phyloP scores from a whole-genome alignment of 2,888 invertebrate genomes.

The Papilio protenor region DNA sequence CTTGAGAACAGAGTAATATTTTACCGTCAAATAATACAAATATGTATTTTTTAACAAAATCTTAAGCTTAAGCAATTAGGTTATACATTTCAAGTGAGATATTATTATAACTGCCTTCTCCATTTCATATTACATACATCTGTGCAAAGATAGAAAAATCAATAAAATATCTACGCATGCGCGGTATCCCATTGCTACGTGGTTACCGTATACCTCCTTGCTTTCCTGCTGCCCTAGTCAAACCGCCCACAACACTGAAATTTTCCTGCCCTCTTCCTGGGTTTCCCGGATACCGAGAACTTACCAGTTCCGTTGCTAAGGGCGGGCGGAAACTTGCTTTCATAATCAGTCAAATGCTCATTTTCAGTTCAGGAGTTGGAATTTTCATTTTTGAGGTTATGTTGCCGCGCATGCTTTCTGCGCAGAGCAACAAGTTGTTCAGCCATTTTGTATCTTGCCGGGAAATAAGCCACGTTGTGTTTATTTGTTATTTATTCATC shows the following conservation, averaged over 20 bases:
- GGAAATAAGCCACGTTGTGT: neutral
- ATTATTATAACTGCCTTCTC: constrained; percentile 12
- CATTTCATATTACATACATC: constrained; percentile 7
- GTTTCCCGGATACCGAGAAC: constrained; percentile 68
- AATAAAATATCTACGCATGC: constrained; percentile 41
- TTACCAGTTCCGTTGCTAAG: constrained; percentile 71
- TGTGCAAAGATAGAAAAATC: constrained; percentile 25
- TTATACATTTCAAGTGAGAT: neutral
- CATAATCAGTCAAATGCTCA: constrained; percentile 36
- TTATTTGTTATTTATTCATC: too few species aligned
- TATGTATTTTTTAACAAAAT: neutral
- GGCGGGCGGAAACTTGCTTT: constrained; percentile 59
- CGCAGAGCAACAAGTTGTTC: constrained; percentile 55
- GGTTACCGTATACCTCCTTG: constrained; percentile 50
- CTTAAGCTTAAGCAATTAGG: too few species aligned
- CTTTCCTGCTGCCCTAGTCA: constrained; percentile 66
- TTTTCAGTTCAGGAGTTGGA: neutral
- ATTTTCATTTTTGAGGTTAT: constrained; percentile 33
- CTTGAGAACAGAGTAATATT: neutral
- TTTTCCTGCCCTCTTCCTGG: constrained; percentile 79
- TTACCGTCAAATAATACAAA: neutral
- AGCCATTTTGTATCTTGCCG: neutral
- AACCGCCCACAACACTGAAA: constrained; percentile 81
- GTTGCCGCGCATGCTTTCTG: constrained; percentile 62
- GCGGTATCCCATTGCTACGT: constrained; percentile 22